Evolutionary conservation across 1,140 invertebrate genomes (phyloP).

Genomic region (Andricus grossulariae): DNA sequence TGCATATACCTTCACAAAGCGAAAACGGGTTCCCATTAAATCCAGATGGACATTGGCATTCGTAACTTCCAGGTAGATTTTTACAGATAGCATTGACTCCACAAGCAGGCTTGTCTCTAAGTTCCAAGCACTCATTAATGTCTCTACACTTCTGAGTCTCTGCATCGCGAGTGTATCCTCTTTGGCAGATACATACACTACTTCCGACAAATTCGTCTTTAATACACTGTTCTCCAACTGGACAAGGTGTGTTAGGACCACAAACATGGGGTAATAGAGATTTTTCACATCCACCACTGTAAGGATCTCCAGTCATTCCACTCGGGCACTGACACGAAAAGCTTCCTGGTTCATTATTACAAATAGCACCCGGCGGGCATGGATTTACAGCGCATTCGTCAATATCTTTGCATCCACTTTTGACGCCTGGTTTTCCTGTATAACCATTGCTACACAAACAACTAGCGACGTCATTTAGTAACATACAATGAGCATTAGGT

Average conservation of each 20-base stretch:
- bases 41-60: conserved; percentile 91
- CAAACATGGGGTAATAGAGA: conserved; percentile 81
- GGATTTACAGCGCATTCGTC: conserved; percentile 88
- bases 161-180: conserved; percentile 86
- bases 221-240: conserved; percentile 89
- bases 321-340: conserved; percentile 92
- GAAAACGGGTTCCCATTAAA: conserved; percentile 93
- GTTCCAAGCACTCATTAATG: conserved; percentile 90
- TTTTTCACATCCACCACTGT: conserved; percentile 82
- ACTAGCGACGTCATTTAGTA: conserved; percentile 87
- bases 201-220: conserved; percentile 82
- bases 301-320: conserved; percentile 82
- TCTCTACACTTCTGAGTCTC: conserved; percentile 87
- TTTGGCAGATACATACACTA: conserved; percentile 90
- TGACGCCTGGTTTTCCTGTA: conserved; percentile 81
- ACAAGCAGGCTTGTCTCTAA: conserved; percentile 84
- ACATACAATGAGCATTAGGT: conserved; percentile 91
- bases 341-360: conserved; percentile 90
- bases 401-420: conserved; percentile 89
- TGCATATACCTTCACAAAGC: conserved; percentile 82
- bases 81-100: conserved; percentile 92
- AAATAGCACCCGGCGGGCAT: conserved; percentile 88
- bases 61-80: conserved; percentile 95
- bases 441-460: conserved; percentile 89
- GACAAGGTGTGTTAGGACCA: conserved; percentile 85